A percentile compares a stretch with the other conserved stretches of the same genome.
phyloP scores from a whole-genome alignment of 2,797 vertebrate species.

The Rhyacichthys aspro region DNA sequence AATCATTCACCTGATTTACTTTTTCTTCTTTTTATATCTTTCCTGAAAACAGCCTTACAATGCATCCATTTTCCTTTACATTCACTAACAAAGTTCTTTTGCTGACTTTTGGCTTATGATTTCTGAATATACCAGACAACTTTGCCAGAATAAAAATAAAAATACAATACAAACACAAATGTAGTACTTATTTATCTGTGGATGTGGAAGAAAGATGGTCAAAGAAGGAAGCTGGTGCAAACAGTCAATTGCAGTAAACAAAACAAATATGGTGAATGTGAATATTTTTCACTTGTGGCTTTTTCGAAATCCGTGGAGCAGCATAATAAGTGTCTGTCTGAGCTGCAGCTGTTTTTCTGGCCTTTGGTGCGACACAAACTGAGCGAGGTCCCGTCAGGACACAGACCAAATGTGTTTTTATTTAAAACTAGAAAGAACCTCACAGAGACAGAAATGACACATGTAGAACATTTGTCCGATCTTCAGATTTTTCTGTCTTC shows the following conservation, averaged over 20 bases:
- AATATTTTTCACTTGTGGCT: constrained; percentile 1
- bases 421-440: neutral
- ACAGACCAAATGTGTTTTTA: neutral
- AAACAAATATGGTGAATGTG: neutral
- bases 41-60: no score
- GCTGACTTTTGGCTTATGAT: no score
- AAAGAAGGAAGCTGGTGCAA: neutral
- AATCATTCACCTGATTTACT: no score
- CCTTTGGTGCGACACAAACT: neutral
- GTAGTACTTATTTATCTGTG: no score
- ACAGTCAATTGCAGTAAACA: neutral
- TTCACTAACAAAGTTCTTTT: no score
- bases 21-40: no score
- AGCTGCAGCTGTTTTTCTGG: constrained; percentile 4
- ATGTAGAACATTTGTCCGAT: constrained; percentile 21
- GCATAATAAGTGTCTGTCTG: constrained; percentile 2
- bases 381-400: constrained; percentile 3
- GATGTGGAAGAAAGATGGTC: neutral
- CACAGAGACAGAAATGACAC: neutral
- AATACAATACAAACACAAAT: no score
- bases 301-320: neutral
- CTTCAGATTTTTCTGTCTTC: constrained; percentile 6
- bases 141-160: no score
- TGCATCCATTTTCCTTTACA: no score
- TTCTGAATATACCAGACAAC: no score